Evolutionary conservation across 2,797 vertebrate genomes (phyloP).

Genomic region (Alectoris magna): DNA sequence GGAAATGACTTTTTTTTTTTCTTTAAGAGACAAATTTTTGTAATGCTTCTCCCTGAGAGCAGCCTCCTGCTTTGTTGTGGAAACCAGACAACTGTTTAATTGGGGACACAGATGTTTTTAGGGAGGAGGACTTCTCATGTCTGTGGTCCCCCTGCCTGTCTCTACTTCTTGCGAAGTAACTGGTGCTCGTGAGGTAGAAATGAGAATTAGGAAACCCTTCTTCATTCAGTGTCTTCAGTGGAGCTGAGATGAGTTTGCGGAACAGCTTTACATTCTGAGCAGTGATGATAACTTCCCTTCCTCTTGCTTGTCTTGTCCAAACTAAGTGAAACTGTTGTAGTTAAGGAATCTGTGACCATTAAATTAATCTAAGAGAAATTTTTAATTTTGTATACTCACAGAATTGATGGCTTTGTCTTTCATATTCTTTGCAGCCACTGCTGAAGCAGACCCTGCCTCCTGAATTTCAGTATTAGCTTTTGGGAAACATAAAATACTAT

Average conservation of each 20-base stretch:
- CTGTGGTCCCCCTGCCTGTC: not conserved
- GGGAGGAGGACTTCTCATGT: rapidly evolving
- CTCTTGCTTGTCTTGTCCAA: not conserved
- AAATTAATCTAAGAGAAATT: not conserved
- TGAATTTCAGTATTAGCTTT: not conserved
- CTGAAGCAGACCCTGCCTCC: not conserved
- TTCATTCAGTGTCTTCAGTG: not conserved
- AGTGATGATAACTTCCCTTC: not conserved
- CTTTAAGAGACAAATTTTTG: not conserved
- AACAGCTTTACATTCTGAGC: not conserved
- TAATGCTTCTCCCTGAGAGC: rapidly evolving
- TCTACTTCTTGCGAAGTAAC: not conserved
- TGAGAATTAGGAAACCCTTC: not conserved
- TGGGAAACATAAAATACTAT: not conserved
- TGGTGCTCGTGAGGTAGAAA: not conserved
- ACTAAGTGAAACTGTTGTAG: not conserved
- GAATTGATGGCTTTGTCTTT: not conserved
- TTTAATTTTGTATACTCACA: not conserved
- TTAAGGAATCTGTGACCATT: not conserved
- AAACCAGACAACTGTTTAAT: not conserved
- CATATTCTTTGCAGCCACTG: not conserved
- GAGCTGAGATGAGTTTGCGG: not conserved
- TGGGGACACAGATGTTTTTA: not conserved
- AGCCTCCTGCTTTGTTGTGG: not conserved
- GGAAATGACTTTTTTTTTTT: not conserved